Evolutionary conservation across 2,113 vertebrate genomes (phyloP).

Genomic region (Bos javanicus): DNA sequence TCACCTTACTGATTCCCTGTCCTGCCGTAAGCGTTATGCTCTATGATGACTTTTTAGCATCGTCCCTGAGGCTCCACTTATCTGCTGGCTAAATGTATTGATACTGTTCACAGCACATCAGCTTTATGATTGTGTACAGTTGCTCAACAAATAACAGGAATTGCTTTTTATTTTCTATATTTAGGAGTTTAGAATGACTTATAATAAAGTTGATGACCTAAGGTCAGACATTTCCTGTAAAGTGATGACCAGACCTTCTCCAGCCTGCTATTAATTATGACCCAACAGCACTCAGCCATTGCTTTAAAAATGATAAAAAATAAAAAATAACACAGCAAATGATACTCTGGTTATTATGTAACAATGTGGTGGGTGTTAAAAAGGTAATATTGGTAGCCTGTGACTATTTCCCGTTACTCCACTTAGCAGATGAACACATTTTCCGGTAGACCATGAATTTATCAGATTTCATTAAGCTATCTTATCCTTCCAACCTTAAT

Average conservation of each 20-base stretch:
- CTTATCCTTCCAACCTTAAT: constrained; percentile 19
- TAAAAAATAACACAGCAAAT: constrained; percentile 66
- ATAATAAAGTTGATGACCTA: constrained; percentile 69
- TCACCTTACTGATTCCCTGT: neutral
- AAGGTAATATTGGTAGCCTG: constrained; percentile 54
- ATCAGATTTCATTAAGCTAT: constrained; percentile 37
- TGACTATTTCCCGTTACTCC: constrained; percentile 56
- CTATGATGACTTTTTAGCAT: neutral
- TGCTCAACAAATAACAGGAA: constrained; percentile 71
- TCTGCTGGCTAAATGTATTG: constrained; percentile 44
- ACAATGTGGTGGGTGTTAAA: constrained; percentile 70
- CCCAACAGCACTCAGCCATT: constrained; percentile 70
- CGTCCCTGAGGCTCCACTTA: neutral
- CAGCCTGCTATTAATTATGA: constrained; percentile 73
- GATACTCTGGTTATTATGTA: constrained; percentile 71
- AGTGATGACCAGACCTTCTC: constrained; percentile 71
- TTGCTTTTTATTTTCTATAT: constrained; percentile 74
- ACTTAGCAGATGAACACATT: constrained; percentile 51
- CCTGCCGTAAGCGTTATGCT: neutral
- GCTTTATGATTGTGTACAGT: constrained; percentile 55
- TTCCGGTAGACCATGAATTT: constrained; percentile 40
- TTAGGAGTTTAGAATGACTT: constrained; percentile 63
- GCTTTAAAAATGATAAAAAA: constrained; percentile 76
- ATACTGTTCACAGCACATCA: constrained; percentile 46
- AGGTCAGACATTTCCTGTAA: constrained; percentile 74